Conservation (phyloP, 2,888 invertebrate genomes). For the Iselma pallidipennis region DNA sequence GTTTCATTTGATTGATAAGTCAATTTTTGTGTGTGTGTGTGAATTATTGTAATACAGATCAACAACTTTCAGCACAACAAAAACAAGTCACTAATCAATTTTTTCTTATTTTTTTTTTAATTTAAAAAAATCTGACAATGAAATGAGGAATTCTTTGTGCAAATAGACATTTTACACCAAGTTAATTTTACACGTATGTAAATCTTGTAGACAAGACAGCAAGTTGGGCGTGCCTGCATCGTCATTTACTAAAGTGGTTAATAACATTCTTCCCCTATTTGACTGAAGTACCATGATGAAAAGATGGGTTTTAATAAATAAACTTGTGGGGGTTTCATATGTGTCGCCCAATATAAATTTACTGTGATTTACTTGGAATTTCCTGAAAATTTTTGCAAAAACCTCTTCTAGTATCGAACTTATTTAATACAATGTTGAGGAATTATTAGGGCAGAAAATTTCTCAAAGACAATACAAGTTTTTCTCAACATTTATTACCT, state of each 20-base stretch:
- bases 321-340: too few relatives aligned
- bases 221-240: neutral
- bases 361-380: too few relatives aligned
- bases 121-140: too few relatives aligned
- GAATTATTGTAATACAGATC: neutral
- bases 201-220: neutral
- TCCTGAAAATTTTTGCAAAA: too few relatives aligned
- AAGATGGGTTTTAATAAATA: too few relatives aligned
- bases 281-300: slow-evolving; percentile 3
- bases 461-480: neutral
- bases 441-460: neutral
- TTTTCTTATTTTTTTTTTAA: neutral
- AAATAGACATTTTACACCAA: neutral
- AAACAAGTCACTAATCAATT: neutral
- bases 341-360: too few relatives aligned
- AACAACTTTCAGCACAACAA: neutral
- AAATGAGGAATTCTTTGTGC: too few relatives aligned
- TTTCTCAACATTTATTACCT: neutral
- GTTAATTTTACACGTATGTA: neutral
- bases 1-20: neutral
- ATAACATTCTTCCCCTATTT: slow-evolving; percentile 10
- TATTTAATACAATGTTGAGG: too few relatives aligned
- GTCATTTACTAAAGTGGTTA: slow-evolving; percentile 11
- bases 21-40: too few relatives aligned
- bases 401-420: too few relatives aligned